Conservation (phyloP, 37 sponge, comb jelly and placozoan genomes). For the Hexactinellida sp. region DNA sequence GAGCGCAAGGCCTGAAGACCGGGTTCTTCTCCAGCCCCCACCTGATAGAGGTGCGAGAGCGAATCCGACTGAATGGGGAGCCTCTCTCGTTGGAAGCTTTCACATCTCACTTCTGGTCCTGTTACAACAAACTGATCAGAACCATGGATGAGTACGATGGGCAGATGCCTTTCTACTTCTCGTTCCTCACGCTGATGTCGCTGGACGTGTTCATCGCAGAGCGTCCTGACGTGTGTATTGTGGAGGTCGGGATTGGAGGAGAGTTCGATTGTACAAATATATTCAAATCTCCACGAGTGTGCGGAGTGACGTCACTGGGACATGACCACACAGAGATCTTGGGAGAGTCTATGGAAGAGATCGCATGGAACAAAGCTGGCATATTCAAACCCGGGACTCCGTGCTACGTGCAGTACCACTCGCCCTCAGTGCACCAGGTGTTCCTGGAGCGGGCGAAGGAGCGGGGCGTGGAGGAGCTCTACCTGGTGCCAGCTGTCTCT, state of each 20-base stretch:
- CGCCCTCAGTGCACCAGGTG: slow-evolving; percentile 32
- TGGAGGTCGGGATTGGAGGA: slow-evolving; percentile 97
- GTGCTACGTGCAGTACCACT: slow-evolving; percentile 27
- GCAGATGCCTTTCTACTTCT: slow-evolving; percentile 64
- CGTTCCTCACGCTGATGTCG: slow-evolving; percentile 68
- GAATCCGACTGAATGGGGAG: slow-evolving; percentile 79
- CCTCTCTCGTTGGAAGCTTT: slow-evolving; percentile 60
- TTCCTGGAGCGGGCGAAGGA: slow-evolving; percentile 43
- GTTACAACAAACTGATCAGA: slow-evolving; percentile 31
- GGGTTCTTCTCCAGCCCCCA: slow-evolving; percentile 86
- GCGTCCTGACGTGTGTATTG: slow-evolving; percentile 83
- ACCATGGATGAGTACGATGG: slow-evolving; percentile 25
- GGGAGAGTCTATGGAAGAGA: slow-evolving; percentile 66
- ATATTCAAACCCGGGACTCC: slow-evolving; percentile 54
- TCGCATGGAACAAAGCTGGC: slow-evolving; percentile 93
- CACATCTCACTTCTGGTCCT: slow-evolving; percentile 62
- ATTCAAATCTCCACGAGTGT: slow-evolving; percentile 55
- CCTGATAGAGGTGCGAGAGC: slow-evolving; percentile 80
- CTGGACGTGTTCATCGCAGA: slow-evolving; percentile 65
- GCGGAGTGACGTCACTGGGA: slow-evolving; percentile 74
- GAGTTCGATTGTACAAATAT: slow-evolving; percentile 78
- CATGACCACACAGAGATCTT: slow-evolving; percentile 70
- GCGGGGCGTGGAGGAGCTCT: slow-evolving; percentile 24
- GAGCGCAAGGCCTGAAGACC: slow-evolving; percentile 51
- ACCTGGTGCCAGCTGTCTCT: not conserved